A percentile compares a stretch with the other conserved stretches of the same genome.
Evolutionary conservation across 2,888 invertebrate genomes (phyloP).

Genomic region (Sisyra nigra): DNA sequence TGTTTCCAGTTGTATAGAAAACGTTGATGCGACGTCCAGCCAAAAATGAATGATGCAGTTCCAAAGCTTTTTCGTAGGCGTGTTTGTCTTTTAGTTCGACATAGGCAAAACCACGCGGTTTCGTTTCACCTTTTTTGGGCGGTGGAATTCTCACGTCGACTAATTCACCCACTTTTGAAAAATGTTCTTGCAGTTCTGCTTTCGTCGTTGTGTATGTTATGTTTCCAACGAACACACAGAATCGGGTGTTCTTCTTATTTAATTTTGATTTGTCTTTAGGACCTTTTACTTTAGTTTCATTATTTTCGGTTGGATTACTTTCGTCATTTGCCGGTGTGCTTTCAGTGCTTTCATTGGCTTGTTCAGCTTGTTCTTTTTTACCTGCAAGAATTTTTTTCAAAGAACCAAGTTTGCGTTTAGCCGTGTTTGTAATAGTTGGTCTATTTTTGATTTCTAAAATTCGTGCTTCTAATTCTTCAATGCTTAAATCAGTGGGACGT

Average conservation of each 20-base stretch:
- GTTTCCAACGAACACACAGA: slow-evolving; percentile 30
- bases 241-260: slow-evolving; percentile 20
- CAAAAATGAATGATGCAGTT: slow-evolving; percentile 26
- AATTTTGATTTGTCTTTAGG: too few relatives aligned
- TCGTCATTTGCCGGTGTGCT: not conserved
- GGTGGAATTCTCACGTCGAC: slow-evolving; percentile 25
- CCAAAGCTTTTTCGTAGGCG: slow-evolving; percentile 29
- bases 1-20: slow-evolving; percentile 24
- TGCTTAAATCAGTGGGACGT: too few relatives aligned
- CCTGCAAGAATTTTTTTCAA: not conserved
- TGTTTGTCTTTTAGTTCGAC: slow-evolving; percentile 25
- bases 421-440: not conserved
- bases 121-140: slow-evolving; percentile 19
- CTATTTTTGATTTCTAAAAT: slow-evolving; percentile 3
- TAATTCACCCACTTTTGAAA: slow-evolving; percentile 26
- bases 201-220: slow-evolving; percentile 24
- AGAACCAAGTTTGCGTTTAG: not conserved
- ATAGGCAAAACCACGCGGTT: slow-evolving; percentile 28
- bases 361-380: not conserved
- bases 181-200: slow-evolving; percentile 27
- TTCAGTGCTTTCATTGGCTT: not conserved
- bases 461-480: too few relatives aligned
- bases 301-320: not conserved
- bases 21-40: slow-evolving; percentile 28
- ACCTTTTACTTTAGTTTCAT: too few relatives aligned